Percentiles rank a stretch among this genome's conserved stretches.
These are phyloP conservation scores for Philaethria dido DNA, from an alignment of 2,888 invertebrate species.

Conservation along the genomic window DNA sequence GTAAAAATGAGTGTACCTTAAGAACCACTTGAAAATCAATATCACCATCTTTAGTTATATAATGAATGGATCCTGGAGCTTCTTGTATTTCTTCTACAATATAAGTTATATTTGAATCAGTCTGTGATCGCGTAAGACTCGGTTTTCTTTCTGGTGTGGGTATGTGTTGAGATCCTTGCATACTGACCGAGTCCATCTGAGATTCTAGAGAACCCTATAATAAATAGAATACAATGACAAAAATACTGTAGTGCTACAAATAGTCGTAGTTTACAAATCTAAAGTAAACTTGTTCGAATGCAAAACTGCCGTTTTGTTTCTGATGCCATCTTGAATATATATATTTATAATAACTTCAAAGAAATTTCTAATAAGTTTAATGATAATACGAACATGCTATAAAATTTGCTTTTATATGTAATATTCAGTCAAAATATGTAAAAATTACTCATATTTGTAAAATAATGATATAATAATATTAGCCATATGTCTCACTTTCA, in stretches of 20 bases:
- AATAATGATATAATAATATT: no score
- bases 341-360: no score
- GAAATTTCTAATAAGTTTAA: no score
- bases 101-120: conserved; percentile 96
- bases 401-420: no score
- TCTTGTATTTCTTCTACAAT: conserved; percentile 93
- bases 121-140: conserved; percentile 92
- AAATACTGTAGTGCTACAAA: background rate
- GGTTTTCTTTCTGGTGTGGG: conserved; percentile 87
- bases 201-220: conserved; percentile 92
- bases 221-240: background rate
- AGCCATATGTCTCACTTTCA: no score
- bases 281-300: no score
- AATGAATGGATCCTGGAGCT: conserved; percentile 94
- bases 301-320: no score
- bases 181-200: conserved; percentile 89
- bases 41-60: conserved; percentile 97
- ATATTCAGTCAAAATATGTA: no score
- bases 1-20: conserved; percentile 80
- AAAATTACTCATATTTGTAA: no score
- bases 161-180: conserved; percentile 84
- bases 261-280: background rate
- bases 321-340: no score
- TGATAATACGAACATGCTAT: no score
- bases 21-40: conserved; percentile 95